A percentile compares a stretch with the other conserved stretches of the same genome.
Conservation (phyloP, 1,140 invertebrate genomes). For the Papilio machaon region DNA sequence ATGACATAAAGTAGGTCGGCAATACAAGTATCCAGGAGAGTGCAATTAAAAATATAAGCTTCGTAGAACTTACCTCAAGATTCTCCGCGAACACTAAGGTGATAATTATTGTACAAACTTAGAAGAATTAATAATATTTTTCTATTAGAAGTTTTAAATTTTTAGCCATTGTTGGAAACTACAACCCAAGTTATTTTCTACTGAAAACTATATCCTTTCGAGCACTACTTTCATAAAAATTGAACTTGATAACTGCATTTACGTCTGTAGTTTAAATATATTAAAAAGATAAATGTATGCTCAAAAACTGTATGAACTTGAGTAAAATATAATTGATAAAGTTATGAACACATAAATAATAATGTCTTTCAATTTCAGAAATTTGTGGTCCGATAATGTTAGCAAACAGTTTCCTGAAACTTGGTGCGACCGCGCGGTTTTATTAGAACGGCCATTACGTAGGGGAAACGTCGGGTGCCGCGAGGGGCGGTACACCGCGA, state of each 20-base stretch:
- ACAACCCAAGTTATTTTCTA: not conserved
- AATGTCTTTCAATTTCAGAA: slow-evolving; percentile 16
- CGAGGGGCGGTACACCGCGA: slow-evolving; percentile 8
- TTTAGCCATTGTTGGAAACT: not conserved
- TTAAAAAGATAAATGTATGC: too few species aligned
- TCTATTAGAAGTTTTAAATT: not conserved
- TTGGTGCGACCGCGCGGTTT: slow-evolving; percentile 24
- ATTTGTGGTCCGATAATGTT: slow-evolving; percentile 19
- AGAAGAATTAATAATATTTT: slow-evolving; percentile 4
- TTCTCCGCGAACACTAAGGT: slow-evolving; percentile 13
- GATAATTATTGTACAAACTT: slow-evolving; percentile 1
- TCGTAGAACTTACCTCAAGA: slow-evolving; percentile 15
- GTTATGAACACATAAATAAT: not conserved
- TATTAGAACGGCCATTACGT: slow-evolving; percentile 20
- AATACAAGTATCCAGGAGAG: slow-evolving; percentile 9
- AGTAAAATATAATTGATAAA: not conserved
- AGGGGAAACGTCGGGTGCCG: not conserved
- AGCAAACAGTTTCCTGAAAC: slow-evolving; percentile 16
- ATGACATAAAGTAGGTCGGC: slow-evolving; percentile 8
- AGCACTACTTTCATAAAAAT: too few species aligned
- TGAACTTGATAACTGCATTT: not conserved
- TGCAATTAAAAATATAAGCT: slow-evolving; percentile 18
- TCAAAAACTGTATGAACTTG: not conserved
- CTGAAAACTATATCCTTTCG: not conserved
- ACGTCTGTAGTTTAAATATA: not conserved